Conservation (phyloP, 2,888 invertebrate species). For the Subacronicta megacephala region DNA sequence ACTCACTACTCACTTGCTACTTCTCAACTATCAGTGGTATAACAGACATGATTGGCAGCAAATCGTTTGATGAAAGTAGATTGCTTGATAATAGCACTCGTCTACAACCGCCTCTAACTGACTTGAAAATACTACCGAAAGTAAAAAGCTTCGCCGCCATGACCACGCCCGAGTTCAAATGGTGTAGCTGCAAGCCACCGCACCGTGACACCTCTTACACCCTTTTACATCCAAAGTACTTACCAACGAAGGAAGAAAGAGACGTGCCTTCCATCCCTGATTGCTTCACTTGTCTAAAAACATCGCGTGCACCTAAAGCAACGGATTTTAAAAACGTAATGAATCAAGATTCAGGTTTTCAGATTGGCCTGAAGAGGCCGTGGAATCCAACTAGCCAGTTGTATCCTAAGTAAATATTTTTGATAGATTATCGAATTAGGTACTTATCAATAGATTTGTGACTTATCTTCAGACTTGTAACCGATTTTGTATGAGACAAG, state of each 20-base stretch:
- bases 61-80: not conserved
- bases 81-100: not conserved
- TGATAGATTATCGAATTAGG: not conserved
- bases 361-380: not conserved
- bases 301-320: not conserved
- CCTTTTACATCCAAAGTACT: not conserved
- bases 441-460: conserved; percentile 19
- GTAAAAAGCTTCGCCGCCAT: not conserved
- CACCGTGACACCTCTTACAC: not conserved
- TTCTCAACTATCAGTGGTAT: conserved; percentile 39
- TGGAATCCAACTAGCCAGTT: not conserved
- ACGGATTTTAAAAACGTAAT: not conserved
- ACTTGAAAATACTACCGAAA: not conserved
- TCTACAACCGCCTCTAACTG: not conserved
- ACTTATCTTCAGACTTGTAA: conserved; percentile 17
- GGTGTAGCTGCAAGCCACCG: not conserved
- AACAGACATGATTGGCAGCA: not conserved
- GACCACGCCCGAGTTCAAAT: not conserved
- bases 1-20: conserved; percentile 42
- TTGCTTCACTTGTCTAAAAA: not conserved
- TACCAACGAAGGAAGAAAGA: not conserved
- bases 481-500: not conserved
- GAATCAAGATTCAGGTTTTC: not conserved
- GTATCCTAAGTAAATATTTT: conserved; percentile 3
- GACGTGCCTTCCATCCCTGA: not conserved